phyloP scores from a whole-genome alignment of 2,113 vertebrate species.

The Tupaia chinensis region DNA sequence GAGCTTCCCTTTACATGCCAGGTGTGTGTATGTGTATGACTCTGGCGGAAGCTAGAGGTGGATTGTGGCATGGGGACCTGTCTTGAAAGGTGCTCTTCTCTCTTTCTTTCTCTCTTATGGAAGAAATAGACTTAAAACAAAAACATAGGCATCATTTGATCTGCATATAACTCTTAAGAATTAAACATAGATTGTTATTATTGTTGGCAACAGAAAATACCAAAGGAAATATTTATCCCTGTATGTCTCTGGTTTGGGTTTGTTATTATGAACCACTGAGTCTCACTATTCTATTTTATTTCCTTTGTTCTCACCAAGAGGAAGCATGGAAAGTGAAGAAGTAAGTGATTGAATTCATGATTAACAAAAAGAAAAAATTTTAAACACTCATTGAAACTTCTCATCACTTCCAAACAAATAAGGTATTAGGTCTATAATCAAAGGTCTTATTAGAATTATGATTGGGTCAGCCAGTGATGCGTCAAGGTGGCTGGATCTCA shows the following conservation, averaged over 20 bases:
- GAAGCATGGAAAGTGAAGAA: neutral
- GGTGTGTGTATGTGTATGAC: too few species aligned
- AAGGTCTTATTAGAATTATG: conserved; percentile 6
- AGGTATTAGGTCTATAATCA: neutral
- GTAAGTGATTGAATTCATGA: neutral
- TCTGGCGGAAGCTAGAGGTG: too few species aligned
- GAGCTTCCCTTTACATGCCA: too few species aligned
- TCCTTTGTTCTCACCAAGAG: neutral
- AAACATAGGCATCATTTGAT: neutral
- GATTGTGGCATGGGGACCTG: too few species aligned
- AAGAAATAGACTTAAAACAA: neutral
- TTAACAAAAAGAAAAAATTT: neutral
- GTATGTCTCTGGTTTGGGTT: neutral
- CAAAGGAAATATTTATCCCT: neutral
- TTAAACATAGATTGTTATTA: conserved; percentile 19
- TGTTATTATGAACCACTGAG: neutral
- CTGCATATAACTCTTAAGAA: neutral
- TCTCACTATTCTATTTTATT: neutral
- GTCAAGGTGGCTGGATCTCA: too few species aligned
- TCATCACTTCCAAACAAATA: neutral
- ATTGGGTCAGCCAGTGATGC: neutral
- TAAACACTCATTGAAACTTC: neutral
- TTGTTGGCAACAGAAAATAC: neutral
- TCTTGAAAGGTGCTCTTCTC: too few species aligned
- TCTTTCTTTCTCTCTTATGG: too few species aligned